Percentiles rank a stretch among this genome's conserved stretches.
phyloP scores from a whole-genome alignment of 2,888 invertebrate species.

The Dromius quadrimaculatus region DNA sequence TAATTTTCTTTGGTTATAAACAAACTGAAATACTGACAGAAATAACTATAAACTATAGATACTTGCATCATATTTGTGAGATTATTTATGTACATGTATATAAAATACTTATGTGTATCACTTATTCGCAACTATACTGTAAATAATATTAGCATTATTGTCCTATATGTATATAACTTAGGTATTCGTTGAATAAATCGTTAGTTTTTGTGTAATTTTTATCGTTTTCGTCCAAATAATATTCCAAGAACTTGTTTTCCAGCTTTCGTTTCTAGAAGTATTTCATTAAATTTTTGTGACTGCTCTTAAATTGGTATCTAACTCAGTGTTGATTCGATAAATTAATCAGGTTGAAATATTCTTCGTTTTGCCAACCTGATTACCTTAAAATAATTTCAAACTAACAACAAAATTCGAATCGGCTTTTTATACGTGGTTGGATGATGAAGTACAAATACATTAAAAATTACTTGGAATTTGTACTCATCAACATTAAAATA shows the following conservation, averaged over 20 bases:
- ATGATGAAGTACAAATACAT: slow-evolving; percentile 8
- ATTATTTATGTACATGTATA: slow-evolving; percentile 37
- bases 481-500: neutral
- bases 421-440: neutral
- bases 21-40: slow-evolving; percentile 15
- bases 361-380: slow-evolving; percentile 15
- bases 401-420: neutral
- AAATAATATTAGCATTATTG: slow-evolving; percentile 45
- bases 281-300: neutral
- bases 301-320: neutral
- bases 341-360: slow-evolving; percentile 24
- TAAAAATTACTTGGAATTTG: slow-evolving; percentile 4
- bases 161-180: slow-evolving; percentile 46
- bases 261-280: neutral
- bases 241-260: neutral
- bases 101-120: slow-evolving; percentile 36
- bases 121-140: slow-evolving; percentile 31
- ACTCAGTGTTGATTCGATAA: neutral
- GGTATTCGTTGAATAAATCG: slow-evolving; percentile 46
- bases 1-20: slow-evolving; percentile 11
- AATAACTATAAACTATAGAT: slow-evolving; percentile 9
- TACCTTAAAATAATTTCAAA: neutral
- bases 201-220: slow-evolving; percentile 48
- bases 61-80: slow-evolving; percentile 33
- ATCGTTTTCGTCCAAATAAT: slow-evolving; percentile 22